Conservation (phyloP, 1,140 invertebrate species). For the Camponotus floridanus region DNA sequence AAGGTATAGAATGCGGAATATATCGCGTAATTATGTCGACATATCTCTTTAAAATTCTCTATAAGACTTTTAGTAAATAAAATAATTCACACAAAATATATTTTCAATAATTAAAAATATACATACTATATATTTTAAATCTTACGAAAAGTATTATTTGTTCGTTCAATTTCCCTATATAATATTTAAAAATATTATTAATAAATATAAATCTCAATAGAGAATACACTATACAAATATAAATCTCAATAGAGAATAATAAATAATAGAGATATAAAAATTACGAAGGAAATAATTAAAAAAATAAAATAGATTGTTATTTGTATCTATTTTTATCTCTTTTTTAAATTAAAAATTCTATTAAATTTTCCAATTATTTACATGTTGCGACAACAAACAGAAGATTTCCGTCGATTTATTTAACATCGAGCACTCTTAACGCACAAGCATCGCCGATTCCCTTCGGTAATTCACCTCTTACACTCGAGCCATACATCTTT, state of each 20-base stretch:
- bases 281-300: constrained; percentile 9
- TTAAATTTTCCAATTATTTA: not conserved
- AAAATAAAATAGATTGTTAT: not conserved
- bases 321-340: not conserved
- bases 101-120: not conserved
- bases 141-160: no score
- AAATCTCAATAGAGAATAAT: no score
- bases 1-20: constrained; percentile 6
- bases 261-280: not conserved
- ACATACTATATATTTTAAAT: not conserved
- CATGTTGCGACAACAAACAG: not conserved
- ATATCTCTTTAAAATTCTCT: not conserved
- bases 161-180: no score
- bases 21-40: not conserved
- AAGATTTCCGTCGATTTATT: not conserved
- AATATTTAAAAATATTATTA: no score
- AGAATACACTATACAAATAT: no score
- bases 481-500: constrained; percentile 22
- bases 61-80: not conserved
- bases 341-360: not conserved
- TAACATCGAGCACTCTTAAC: constrained; percentile 1
- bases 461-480: constrained; percentile 34
- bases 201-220: no score
- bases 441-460: not conserved
- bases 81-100: not conserved